Conservation (phyloP, 2,797 vertebrate genomes). For the Emys orbicularis region DNA sequence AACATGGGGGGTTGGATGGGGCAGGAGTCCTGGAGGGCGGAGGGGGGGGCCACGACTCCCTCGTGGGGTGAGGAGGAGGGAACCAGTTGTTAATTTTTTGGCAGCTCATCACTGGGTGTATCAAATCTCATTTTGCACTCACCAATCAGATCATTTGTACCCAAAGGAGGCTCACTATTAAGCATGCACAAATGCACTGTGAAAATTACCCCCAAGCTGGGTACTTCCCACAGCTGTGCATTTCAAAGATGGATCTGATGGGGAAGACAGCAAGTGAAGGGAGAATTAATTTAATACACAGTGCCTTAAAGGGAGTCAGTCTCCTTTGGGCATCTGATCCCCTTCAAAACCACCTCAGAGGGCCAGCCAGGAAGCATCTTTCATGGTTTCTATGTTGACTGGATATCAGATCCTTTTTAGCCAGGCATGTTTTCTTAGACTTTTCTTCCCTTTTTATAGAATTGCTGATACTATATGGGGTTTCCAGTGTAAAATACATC, state of each 20-base stretch:
- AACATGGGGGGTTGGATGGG: too few species aligned
- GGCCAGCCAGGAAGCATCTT: background rate
- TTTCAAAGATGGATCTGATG: background rate
- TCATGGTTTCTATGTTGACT: background rate
- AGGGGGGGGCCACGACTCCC: too few species aligned
- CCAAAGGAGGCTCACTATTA: background rate
- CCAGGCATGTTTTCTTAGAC: background rate
- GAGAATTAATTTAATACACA: background rate
- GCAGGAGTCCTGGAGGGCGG: too few species aligned
- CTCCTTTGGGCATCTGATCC: background rate
- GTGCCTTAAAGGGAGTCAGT: background rate
- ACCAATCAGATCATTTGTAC: background rate
- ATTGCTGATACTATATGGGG: background rate
- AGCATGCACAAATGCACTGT: background rate
- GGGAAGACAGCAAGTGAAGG: background rate
- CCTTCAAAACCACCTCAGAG: background rate
- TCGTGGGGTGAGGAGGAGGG: too few species aligned
- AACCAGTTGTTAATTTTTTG: too few species aligned
- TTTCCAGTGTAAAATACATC: background rate
- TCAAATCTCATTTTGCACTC: background rate
- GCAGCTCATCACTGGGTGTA: too few species aligned
- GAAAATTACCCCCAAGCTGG: background rate
- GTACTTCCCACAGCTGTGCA: background rate
- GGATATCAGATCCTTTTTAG: background rate
- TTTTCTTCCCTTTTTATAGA: background rate